phyloP scores from a whole-genome alignment of 2,113 vertebrate species.

The Ciconia boyciana region DNA sequence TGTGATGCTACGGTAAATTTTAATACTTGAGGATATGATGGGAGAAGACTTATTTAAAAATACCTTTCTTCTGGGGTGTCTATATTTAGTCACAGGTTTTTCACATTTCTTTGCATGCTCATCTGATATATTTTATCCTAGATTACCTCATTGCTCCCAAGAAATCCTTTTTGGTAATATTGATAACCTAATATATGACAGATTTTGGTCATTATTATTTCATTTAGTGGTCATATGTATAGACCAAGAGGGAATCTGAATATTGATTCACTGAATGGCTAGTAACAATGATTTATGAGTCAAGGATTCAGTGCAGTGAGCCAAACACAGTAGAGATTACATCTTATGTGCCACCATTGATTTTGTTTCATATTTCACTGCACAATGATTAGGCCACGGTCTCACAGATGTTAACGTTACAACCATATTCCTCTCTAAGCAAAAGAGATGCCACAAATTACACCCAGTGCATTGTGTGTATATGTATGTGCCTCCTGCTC shows the following conservation, averaged over 20 bases:
- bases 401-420: constrained; percentile 47
- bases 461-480: neutral
- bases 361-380: constrained; percentile 69
- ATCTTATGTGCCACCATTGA: constrained; percentile 63
- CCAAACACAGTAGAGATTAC: constrained; percentile 71
- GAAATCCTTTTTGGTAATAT: constrained; percentile 67
- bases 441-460: neutral
- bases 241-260: constrained; percentile 86
- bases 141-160: constrained; percentile 60
- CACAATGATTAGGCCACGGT: constrained; percentile 44
- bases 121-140: constrained; percentile 50
- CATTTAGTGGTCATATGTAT: constrained; percentile 84
- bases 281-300: constrained; percentile 87
- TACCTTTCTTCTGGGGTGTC: neutral
- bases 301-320: constrained; percentile 75
- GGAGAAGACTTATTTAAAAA: neutral
- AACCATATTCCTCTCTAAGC: constrained; percentile 2
- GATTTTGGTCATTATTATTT: constrained; percentile 82
- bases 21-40: neutral
- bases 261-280: constrained; percentile 88
- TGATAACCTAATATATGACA: constrained; percentile 76
- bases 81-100: constrained; percentile 12
- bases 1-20: neutral
- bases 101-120: constrained; percentile 36
- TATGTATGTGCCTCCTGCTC: neutral